Percentiles rank a stretch among this genome's conserved stretches.
phyloP scores from a whole-genome alignment of 2,797 vertebrate species.

The Brachyrhaphis roseni region DNA sequence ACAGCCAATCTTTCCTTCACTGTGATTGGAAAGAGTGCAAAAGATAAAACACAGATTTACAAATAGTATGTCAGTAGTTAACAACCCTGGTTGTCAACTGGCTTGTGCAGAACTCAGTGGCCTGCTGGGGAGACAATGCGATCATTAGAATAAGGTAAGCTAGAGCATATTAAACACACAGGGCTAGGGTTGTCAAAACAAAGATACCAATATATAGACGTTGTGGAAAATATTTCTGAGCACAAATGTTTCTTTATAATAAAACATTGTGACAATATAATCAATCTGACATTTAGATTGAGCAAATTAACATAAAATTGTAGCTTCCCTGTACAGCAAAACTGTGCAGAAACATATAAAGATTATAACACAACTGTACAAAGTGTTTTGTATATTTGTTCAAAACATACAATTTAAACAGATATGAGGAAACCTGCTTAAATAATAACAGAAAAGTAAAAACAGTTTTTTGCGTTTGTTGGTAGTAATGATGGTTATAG shows the following conservation, averaged over 20 bases:
- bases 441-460: background rate
- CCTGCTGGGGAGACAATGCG: background rate
- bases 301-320: background rate
- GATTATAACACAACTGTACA: background rate
- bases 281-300: background rate
- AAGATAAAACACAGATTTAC: background rate
- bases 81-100: background rate
- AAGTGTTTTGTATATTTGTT: background rate
- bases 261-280: background rate
- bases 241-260: background rate
- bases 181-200: background rate
- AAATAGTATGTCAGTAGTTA: background rate
- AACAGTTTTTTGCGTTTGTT: background rate
- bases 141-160: background rate
- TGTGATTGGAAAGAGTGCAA: background rate
- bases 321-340: background rate
- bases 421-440: background rate
- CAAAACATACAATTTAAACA: background rate
- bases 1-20: background rate
- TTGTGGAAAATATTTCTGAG: background rate
- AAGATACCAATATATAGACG: background rate
- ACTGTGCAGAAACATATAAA: background rate
- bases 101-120: background rate
- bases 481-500: background rate
- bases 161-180: background rate